These are phyloP conservation scores for Myathropa florea DNA, from an alignment of 2,888 invertebrate species.

Conservation along the genomic window DNA sequence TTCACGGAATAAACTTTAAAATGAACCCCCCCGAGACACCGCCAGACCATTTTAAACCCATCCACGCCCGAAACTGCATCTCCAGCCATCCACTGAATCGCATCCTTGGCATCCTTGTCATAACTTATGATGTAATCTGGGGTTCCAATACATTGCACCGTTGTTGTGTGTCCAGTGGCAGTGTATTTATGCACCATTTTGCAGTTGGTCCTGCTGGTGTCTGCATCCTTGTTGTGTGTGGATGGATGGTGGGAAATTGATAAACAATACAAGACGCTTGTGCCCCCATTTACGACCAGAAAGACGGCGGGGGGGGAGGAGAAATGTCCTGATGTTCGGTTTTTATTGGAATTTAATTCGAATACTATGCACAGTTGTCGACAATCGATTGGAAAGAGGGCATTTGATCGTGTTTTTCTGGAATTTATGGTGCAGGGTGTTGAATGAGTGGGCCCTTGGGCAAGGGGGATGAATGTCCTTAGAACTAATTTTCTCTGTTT, in stretches of 20 bases:
- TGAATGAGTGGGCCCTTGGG: too few species aligned
- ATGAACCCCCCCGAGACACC: constrained; percentile 8
- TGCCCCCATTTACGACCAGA: background rate
- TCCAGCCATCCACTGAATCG: constrained; percentile 14
- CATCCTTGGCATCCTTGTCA: constrained; percentile 57
- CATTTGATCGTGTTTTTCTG: constrained; percentile 11
- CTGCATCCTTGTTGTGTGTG: constrained; percentile 12
- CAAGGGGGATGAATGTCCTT: background rate
- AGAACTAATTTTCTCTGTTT: background rate
- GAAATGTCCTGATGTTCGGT: constrained; percentile 19
- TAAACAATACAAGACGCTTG: constrained; percentile 40
- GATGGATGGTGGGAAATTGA: constrained; percentile 18
- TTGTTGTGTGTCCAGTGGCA: too few species aligned
- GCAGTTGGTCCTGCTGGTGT: constrained; percentile 19
- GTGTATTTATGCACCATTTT: constrained; percentile 25
- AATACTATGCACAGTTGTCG: constrained; percentile 34
- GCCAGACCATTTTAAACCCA: too few species aligned
- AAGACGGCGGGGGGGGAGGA: background rate
- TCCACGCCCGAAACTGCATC: too few species aligned
- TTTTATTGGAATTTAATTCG: constrained; percentile 67
- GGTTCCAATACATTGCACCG: constrained; percentile 27
- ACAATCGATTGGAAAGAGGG: constrained; percentile 27
- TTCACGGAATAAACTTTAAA: constrained; percentile 45
- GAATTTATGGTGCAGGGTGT: background rate
- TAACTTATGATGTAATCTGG: constrained; percentile 57